Conservation (phyloP, 30 jellyfish, hydroid and myxozoan species). For the Hydractinia symbiolongicarpus region DNA sequence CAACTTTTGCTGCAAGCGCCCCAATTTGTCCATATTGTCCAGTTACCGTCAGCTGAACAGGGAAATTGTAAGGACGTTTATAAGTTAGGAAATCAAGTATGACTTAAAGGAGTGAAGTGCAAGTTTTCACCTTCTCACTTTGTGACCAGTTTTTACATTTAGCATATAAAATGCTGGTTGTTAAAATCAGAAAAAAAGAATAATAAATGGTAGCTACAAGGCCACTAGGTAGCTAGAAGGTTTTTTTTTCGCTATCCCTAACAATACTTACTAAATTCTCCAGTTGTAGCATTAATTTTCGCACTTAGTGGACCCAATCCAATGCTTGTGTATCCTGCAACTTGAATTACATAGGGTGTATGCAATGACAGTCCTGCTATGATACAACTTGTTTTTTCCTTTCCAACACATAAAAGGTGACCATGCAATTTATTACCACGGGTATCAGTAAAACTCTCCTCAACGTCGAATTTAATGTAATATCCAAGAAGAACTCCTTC, state of each 20-base stretch:
- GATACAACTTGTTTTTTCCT: conserved; percentile 7
- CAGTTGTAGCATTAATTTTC: neutral
- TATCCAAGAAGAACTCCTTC: conserved; percentile 1
- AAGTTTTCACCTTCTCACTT: neutral
- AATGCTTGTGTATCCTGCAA: neutral
- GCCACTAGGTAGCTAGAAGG: too few species aligned
- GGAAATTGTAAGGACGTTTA: neutral
- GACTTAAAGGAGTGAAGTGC: neutral
- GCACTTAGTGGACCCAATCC: conserved; percentile 13
- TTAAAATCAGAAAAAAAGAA: too few species aligned
- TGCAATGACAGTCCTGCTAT: neutral
- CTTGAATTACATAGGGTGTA: conserved; percentile 11
- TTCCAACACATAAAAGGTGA: neutral
- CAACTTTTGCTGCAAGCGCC: conserved; percentile 3
- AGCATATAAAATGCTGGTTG: too few species aligned
- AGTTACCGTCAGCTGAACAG: neutral
- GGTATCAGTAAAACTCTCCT: neutral
- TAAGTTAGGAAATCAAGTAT: neutral
- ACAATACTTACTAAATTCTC: neutral
- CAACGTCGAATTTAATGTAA: neutral
- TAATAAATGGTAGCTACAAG: too few species aligned
- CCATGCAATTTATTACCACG: neutral
- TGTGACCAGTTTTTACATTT: too few species aligned
- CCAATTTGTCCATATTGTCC: neutral
- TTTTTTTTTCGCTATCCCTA: too few species aligned